Evolutionary conservation across 1,140 invertebrate genomes (phyloP), one percentile per base, ranked within the genome.

Genomic region (Dendroctonus ponderosae): DNA sequence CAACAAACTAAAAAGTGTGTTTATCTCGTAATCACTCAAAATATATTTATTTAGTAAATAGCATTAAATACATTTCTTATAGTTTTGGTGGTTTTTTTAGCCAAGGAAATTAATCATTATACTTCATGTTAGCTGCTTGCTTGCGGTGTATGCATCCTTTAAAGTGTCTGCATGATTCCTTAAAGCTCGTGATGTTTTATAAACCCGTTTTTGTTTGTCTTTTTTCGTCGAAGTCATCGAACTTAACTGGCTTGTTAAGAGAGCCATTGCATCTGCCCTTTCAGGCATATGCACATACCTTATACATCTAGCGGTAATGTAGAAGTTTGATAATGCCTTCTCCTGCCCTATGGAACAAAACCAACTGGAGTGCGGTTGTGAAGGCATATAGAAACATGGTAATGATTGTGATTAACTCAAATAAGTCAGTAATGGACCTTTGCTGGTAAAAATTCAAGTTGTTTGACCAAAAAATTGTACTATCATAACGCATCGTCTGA

Each of bases 231-330:
- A 46, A 1, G 39, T 60, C 62, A 72, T 62, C 50, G 56, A 37
- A 0, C 62, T 53, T 12, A 73, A 39, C 40, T 74, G 69, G 46
- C 66, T 62, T 44, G 71, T 15, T 0, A 75, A 26, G 12, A 75
- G 56, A 50, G 70, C 51, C 11, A 63, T 50, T 5, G 68, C 54
- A 54, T 65, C 52, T 53, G 68, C 49, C 49, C 68, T 60, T 62
- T 74, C 70, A 11, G 76, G 75, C 48, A 77, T 73, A 59, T 75
- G 75, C 3, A 77, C 66, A 62, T 75, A 70, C 12, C 74, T 69
- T 54, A 77, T 74, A 66, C 71, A 71, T 51, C 75, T 68, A 12
- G 69, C 62, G 44, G 60, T 70, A 42, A 77, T 56, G 66, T 59
- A 76, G 53, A 77, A 75, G 7, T 50, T 68, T 46, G 69, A 44